Evolutionary conservation across 1,140 invertebrate species (phyloP), one percentile per base, ranked within the genome.

Genomic region (Cryptotermes secundus): DNA sequence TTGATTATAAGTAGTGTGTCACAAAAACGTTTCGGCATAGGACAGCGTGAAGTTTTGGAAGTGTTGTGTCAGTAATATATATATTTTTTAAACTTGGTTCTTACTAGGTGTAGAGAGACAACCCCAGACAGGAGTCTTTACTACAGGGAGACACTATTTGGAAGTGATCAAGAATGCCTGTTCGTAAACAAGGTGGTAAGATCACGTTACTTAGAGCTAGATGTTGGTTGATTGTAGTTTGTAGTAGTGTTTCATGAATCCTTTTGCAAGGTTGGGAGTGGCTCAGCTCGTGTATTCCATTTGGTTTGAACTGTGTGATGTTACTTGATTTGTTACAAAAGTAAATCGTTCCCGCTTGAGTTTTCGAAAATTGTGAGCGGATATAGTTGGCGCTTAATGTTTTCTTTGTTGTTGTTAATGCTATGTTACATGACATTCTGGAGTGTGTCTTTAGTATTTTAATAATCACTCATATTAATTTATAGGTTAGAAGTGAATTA

Each of bases 111-210:
- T 82, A 31, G 38, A 26, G 35, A 34, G 36, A 82, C 81, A 16
- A 42, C n/a, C 35, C 38, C 42, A 82, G 26, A 72, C 81, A 82
- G 42, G 38, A 82, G 19, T 31, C 45, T 26, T 81, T 34, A 82
- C 81, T 36, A 35, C 26, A 72, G 7, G 42, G 31, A 49, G 81
- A 82, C 81, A 42, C 6, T 45, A 53, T n/a, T 45, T 53, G 36
- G 45, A 82, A 45, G 38, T 82, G 22, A 82, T 45, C 72, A 86
- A 89, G 85, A 86, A 90, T 90, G 90, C 90, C 90, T 86, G 90
- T 90, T 86, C 89, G 89, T 88, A 90, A 90, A 87, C 89, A 90
- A 90, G 90, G 90, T 90, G 89, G 89, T 90, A 89, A 90, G 72
- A 85, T 84, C 83, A 84, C 80, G 42, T 80, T 84, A 84, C 79